Evolutionary conservation across 2,888 invertebrate species (phyloP), one percentile per base, ranked within the genome.

Genomic region (Atherix ibis): DNA sequence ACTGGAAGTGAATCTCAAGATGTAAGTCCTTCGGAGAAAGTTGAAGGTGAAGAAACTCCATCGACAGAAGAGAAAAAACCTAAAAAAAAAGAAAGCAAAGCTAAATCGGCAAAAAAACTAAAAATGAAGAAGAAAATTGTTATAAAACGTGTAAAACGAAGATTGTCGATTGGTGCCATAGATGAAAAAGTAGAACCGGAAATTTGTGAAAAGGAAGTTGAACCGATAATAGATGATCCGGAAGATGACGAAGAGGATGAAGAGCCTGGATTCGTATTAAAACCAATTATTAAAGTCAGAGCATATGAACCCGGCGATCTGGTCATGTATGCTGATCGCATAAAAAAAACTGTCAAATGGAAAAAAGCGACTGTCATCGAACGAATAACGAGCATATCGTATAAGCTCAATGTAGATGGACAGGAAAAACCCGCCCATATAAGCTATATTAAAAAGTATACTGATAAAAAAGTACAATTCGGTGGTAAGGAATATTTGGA

Each of bases 401-500:
- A 59, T 28, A 52, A 52, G 36, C 43, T 59, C 13, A 49, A 59
- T 24, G 49, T 59, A 29, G 56, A 57, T 28, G 58, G 57, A 31
- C 54, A 55, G 31, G 57, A 59, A 34, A 52, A 56, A 24, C 46
- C 58, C 1, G 57, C 58, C 14, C 58, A 59, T 18, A 51, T 59
- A 5, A 58, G 54, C 39, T 59, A 58, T 31, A 56, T 59, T 19
- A 59, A 59, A 40, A 54, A 55, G 36, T 56, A 50, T 32, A 57
- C 55, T 1, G 52, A 50, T 3, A 52, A 57, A 13, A 59, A 55
- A 41, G 58, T 59, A 5, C 53, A 52, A 22, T 59, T 59, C 30
- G 55, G 56, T 13, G 54, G 50, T 25, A 59, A 59, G 35, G 58
- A 59, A 41, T 59, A 59, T 44, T 45, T 59, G 36, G 58, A 59